These are phyloP conservation scores for Synanceia verrucosa DNA, from an alignment of 2,797 vertebrate species.

Conservation along the genomic window DNA sequence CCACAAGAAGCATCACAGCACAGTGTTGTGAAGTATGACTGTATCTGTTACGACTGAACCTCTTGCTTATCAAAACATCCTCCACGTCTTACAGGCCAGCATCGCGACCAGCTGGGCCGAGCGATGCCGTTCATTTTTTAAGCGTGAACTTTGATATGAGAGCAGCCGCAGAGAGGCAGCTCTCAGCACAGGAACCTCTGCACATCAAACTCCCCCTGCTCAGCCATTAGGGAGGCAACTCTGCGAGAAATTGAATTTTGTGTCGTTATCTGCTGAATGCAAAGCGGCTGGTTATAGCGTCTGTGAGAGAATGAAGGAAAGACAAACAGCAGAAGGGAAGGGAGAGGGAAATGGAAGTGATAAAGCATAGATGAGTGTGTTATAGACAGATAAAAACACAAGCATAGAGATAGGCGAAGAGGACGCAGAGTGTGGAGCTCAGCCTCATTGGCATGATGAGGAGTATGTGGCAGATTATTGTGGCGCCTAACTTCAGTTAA, in stretches of 20 bases:
- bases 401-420: background rate
- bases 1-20: background rate
- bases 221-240: conserved; percentile 70
- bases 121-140: background rate
- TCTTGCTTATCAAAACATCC: background rate
- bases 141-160: conserved; percentile 16
- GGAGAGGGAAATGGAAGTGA: conserved; percentile 11
- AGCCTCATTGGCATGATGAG: conserved; percentile 50
- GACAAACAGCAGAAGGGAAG: conserved; percentile 26
- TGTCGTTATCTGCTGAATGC: conserved; percentile 72
- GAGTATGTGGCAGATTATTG: conserved; percentile 55
- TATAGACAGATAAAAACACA: conserved; percentile 43
- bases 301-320: conserved; percentile 23
- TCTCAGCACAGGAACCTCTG: conserved; percentile 12
- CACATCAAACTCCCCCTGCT: background rate
- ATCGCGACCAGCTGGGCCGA: background rate
- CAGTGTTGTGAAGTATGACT: background rate
- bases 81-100: background rate
- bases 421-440: conserved; percentile 31
- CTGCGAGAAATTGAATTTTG: conserved; percentile 79
- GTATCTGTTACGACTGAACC: background rate
- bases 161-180: background rate
- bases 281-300: conserved; percentile 65
- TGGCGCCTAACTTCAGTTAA: conserved; percentile 62
- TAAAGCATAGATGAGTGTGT: conserved; percentile 36